Conservation (phyloP, 2,888 invertebrate species). For the Acronicta psi region DNA sequence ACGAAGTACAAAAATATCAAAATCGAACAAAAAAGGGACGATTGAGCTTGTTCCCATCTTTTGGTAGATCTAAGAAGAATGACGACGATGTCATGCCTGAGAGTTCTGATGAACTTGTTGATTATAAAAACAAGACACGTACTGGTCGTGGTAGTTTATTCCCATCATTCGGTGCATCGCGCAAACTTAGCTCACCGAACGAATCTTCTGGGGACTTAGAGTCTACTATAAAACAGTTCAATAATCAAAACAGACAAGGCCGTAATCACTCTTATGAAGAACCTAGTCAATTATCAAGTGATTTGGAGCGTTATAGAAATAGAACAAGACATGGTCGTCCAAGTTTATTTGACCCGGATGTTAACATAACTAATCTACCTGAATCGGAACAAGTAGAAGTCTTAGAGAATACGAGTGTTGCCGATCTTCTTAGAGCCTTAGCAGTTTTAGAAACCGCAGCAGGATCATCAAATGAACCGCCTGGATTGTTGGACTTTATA, state of each 20-base stretch:
- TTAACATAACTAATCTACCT: constrained; percentile 77
- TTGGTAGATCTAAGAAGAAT: constrained; percentile 76
- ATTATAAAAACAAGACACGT: constrained; percentile 81
- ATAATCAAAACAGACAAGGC: constrained; percentile 73
- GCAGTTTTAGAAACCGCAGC: constrained; percentile 90
- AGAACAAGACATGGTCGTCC: constrained; percentile 80
- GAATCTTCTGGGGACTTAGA: constrained; percentile 75
- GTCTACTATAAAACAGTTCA: constrained; percentile 80
- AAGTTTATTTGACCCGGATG: constrained; percentile 83
- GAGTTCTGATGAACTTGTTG: constrained; percentile 82
- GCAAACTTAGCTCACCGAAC: constrained; percentile 74
- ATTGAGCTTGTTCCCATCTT: constrained; percentile 81
- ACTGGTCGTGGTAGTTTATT: constrained; percentile 79
- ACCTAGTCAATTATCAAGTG: constrained; percentile 70
- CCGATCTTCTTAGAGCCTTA: constrained; percentile 93
- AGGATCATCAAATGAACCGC: constrained; percentile 57
- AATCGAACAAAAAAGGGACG: constrained; percentile 81
- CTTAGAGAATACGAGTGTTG: constrained; percentile 94
- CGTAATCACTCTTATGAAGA: constrained; percentile 73
- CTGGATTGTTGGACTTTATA: constrained; percentile 72
- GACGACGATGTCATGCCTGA: constrained; percentile 82
- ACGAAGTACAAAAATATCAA: constrained; percentile 81
- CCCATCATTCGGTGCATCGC: constrained; percentile 81
- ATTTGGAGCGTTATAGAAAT: constrained; percentile 79
- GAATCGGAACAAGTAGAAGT: constrained; percentile 89